Evolutionary conservation across 2,113 vertebrate genomes (phyloP).

Genomic region (Chloroceryle aenea): DNA sequence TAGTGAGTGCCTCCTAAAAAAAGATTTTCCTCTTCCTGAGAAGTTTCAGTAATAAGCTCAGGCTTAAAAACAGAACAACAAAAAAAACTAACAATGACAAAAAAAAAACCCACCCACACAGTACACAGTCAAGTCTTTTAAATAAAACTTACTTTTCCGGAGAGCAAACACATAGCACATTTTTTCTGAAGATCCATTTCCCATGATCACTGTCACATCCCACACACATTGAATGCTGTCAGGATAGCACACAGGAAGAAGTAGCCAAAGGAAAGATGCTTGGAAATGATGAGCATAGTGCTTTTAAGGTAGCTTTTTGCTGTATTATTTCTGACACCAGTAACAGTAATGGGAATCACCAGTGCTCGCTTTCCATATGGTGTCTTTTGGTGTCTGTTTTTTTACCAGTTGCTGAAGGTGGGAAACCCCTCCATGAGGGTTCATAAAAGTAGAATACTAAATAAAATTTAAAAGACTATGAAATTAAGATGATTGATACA

Average conservation of each 20-base stretch:
- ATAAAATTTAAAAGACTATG: neutral
- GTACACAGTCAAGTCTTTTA: neutral
- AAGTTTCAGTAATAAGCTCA: neutral
- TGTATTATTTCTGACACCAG: neutral
- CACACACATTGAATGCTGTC: neutral
- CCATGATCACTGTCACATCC: neutral
- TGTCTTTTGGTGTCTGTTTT: neutral
- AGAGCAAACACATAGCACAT: neutral
- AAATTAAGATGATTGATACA: neutral
- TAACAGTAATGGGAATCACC: neutral
- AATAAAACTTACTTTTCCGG: neutral
- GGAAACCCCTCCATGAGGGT: neutral
- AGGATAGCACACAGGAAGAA: neutral
- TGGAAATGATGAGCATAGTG: fast-evolving
- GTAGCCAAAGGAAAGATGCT: neutral
- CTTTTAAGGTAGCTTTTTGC: neutral
- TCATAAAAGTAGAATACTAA: neutral
- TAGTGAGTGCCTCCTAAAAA: neutral
- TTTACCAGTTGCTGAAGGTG: neutral
- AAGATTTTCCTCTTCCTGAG: neutral
- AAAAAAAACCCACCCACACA: neutral
- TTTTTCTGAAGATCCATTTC: neutral
- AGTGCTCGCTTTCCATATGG: neutral
- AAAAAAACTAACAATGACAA: neutral
- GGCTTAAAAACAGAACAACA: neutral